These are phyloP conservation scores for Tribolium madens DNA, from an alignment of 1,140 invertebrate genomes.

Conservation along the genomic window DNA sequence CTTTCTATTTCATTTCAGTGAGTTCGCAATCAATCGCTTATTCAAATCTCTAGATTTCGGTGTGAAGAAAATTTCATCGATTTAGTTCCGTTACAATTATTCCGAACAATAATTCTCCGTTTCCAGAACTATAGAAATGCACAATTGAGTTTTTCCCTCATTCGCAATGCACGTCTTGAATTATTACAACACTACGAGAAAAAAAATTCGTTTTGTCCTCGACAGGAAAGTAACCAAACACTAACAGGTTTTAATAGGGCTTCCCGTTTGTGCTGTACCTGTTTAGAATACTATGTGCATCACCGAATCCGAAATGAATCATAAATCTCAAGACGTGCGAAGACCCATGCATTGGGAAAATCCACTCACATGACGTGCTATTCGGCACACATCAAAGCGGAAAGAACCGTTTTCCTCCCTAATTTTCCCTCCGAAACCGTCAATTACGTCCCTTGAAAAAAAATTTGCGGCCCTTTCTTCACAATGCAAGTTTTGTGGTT, in stretches of 20 bases:
- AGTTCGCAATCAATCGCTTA: background rate
- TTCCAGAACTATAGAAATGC: background rate
- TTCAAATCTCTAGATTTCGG: background rate
- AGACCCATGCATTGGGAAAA: constrained; percentile 9
- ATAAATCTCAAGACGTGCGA: constrained; percentile 15
- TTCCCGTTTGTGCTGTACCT: constrained; percentile 19
- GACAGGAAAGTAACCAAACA: constrained; percentile 32
- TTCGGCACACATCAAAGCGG: background rate
- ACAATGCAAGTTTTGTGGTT: constrained; percentile 33
- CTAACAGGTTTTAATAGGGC: constrained; percentile 22
- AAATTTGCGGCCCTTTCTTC: background rate
- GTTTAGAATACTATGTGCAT: background rate
- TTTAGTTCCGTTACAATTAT: background rate
- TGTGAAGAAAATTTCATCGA: background rate
- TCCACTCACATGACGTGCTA: constrained; percentile 7
- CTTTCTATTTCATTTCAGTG: background rate
- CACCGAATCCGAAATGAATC: constrained; percentile 1
- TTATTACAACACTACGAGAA: too few species aligned
- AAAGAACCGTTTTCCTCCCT: background rate
- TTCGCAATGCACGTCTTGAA: background rate
- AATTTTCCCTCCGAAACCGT: background rate
- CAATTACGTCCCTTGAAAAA: constrained; percentile 4
- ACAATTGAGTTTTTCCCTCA: background rate
- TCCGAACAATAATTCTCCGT: background rate
- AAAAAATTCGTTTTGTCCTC: constrained; percentile 15